Percentiles rank a stretch among this genome's conserved stretches.
Conservation (phyloP, 2,888 invertebrate species). For the Microctonus hyperodae region DNA sequence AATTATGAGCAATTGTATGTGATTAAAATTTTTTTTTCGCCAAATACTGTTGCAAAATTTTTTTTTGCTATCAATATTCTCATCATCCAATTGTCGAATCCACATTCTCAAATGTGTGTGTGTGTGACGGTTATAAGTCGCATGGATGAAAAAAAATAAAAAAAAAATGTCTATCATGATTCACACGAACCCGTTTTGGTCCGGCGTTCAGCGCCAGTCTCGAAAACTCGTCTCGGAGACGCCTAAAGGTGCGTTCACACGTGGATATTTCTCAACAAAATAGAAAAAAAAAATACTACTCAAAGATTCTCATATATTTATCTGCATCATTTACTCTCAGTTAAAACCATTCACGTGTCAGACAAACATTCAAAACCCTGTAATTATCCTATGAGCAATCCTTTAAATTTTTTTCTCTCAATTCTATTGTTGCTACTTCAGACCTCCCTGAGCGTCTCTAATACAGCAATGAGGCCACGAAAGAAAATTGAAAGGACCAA, state of each 20-base stretch:
- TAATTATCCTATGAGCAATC: background rate
- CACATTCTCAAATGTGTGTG: background rate
- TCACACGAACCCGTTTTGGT: constrained; percentile 35
- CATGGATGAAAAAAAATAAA: background rate
- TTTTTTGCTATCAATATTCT: background rate
- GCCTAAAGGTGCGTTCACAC: constrained; percentile 32
- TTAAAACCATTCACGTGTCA: background rate
- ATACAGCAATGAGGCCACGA: constrained; percentile 1
- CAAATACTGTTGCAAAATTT: background rate
- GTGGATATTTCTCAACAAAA: background rate
- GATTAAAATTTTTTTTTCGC: background rate
- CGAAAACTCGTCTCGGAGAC: constrained; percentile 33
- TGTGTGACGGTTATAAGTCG: background rate
- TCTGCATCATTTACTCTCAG: background rate
- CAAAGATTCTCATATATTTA: background rate
- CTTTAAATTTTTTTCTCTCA: background rate
- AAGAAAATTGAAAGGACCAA: constrained; percentile 17
- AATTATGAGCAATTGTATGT: background rate
- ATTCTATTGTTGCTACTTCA: background rate
- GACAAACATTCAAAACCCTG: background rate
- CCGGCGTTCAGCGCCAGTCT: constrained; percentile 25
- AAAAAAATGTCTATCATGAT: constrained; percentile 29
- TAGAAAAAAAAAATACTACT: constrained; percentile 4
- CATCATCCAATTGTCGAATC: background rate
- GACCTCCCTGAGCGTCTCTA: constrained; percentile 18